These are phyloP conservation scores for Halesus radiatus DNA, from an alignment of 1,140 invertebrate genomes.

Conservation along the genomic window DNA sequence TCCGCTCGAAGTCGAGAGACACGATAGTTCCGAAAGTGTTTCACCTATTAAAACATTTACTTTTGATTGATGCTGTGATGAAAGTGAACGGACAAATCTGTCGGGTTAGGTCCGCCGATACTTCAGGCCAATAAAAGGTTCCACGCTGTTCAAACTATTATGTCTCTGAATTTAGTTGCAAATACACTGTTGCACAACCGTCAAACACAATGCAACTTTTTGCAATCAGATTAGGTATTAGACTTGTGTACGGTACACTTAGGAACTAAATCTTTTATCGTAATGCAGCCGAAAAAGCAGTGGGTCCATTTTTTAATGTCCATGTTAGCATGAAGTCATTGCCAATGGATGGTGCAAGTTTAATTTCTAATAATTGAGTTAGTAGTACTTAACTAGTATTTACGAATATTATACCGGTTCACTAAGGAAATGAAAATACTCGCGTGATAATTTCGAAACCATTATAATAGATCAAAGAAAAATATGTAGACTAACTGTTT, in stretches of 20 bases:
- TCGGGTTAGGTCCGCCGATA: not conserved
- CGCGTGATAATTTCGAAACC: too few relatives aligned
- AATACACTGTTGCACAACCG: not conserved
- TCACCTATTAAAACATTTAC: not conserved
- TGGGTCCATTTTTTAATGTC: not conserved
- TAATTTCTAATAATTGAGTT: too few relatives aligned
- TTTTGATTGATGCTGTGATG: constrained; percentile 4
- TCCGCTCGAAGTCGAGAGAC: not conserved
- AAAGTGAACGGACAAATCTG: constrained; percentile 6
- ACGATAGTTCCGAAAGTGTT: not conserved
- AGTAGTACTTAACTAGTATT: too few relatives aligned
- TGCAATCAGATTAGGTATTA: constrained; percentile 2
- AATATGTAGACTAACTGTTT: too few relatives aligned
- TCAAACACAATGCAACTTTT: constrained; percentile 7
- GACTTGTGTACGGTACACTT: not conserved
- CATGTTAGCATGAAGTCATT: not conserved
- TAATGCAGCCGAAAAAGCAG: not conserved
- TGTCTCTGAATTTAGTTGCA: not conserved
- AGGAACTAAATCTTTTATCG: not conserved
- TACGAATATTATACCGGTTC: too few relatives aligned
- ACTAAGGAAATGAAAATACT: too few relatives aligned
- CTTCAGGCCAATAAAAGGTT: not conserved
- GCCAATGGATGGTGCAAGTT: not conserved
- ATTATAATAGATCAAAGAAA: too few relatives aligned
- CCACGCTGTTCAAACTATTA: not conserved